Evolutionary conservation across 2,113 vertebrate genomes (phyloP).

Genomic region (Dendropsophus ebraccatus): DNA sequence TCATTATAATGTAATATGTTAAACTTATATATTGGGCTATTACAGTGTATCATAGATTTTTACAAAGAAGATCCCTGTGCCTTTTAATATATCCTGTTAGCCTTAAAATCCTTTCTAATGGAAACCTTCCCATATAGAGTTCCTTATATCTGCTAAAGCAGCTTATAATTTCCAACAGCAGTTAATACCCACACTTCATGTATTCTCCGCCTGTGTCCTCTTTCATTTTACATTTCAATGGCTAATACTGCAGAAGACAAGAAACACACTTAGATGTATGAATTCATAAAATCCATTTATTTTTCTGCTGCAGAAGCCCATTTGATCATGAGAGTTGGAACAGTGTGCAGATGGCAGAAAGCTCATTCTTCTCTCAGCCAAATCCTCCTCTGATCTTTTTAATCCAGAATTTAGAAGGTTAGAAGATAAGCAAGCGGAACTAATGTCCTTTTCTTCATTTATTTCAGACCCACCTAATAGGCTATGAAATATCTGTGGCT

Average conservation of each 20-base stretch:
- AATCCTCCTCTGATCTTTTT: slow-evolving; percentile 96
- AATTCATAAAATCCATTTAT: slow-evolving; percentile 68
- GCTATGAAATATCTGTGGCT: slow-evolving; percentile 73
- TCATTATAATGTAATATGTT: neutral
- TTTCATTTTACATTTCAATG: slow-evolving; percentile 64
- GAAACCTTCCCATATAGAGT: slow-evolving; percentile 45
- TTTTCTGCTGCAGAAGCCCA: slow-evolving; percentile 74
- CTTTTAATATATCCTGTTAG: slow-evolving; percentile 18
- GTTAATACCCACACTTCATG: neutral
- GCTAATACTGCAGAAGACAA: slow-evolving; percentile 61
- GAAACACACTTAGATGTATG: slow-evolving; percentile 65
- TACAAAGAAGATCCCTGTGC: neutral
- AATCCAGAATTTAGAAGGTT: slow-evolving; percentile 96
- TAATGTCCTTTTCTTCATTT: slow-evolving; percentile 75
- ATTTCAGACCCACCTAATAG: slow-evolving; percentile 83
- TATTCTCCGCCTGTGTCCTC: slow-evolving; percentile 62
- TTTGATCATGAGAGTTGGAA: slow-evolving; percentile 75
- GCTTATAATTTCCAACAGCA: slow-evolving; percentile 38
- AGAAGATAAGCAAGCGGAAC: slow-evolving; percentile 93
- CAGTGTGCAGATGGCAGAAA: slow-evolving; percentile 78
- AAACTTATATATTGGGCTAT: neutral
- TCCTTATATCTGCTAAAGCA: slow-evolving; percentile 30
- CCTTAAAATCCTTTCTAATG: slow-evolving; percentile 7
- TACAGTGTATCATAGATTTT: neutral
- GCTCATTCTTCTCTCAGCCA: slow-evolving; percentile 89